These are phyloP conservation scores for Sebastes itinus DNA, from an alignment of 2,797 vertebrate genomes.

Conservation along the genomic window DNA sequence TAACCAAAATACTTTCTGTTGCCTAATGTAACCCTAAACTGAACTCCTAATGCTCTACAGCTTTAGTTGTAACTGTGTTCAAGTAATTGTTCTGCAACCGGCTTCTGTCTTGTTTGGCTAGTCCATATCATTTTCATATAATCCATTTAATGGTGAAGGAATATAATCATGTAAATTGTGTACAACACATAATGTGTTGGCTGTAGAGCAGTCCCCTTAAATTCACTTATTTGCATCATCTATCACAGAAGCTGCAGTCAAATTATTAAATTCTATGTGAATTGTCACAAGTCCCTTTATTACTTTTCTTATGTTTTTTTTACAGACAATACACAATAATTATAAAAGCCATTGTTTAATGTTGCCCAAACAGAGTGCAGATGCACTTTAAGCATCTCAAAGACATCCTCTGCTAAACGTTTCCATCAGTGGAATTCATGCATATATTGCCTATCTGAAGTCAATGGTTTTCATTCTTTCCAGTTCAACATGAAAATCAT, in stretches of 20 bases:
- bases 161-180: not conserved
- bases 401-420: not conserved
- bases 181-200: not conserved
- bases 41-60: not conserved
- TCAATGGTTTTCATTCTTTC: not conserved
- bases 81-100: not conserved
- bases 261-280: fast-evolving
- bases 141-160: not conserved
- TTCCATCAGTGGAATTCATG: not conserved
- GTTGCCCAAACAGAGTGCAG: not conserved
- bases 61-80: not conserved
- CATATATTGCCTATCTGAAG: not conserved
- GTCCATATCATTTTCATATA: not conserved
- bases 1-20: slow-evolving; percentile 33
- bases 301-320: not conserved
- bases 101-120: not conserved
- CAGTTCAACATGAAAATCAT: not conserved
- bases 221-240: not conserved
- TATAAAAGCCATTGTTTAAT: not conserved
- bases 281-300: not conserved
- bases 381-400: not conserved
- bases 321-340: not conserved
- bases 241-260: not conserved
- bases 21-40: slow-evolving; percentile 8
- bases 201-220: not conserved